Conservation (phyloP, 2,797 vertebrate genomes). For the Halcyon chelicuti region DNA sequence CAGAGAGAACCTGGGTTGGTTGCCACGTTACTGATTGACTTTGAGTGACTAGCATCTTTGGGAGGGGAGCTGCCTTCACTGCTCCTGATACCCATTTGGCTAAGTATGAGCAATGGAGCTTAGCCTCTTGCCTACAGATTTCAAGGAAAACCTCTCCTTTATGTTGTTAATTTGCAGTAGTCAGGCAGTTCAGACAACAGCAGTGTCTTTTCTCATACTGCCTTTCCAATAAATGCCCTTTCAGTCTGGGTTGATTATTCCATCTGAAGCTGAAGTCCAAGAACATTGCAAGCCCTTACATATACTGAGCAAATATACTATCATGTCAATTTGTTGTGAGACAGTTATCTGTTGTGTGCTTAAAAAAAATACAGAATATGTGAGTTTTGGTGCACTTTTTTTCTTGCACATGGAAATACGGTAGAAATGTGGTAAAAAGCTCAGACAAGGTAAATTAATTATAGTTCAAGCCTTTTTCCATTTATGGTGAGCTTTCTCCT, state of each 20-base stretch:
- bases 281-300: background rate
- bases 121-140: background rate
- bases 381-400: background rate
- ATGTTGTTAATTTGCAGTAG: background rate
- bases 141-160: constrained; percentile 1
- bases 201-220: background rate
- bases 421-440: constrained; percentile 28
- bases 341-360: background rate
- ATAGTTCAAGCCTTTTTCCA: constrained; percentile 18
- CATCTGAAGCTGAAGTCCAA: background rate
- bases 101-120: background rate
- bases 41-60: background rate
- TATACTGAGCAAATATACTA: background rate
- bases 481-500: constrained; percentile 54
- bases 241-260: background rate
- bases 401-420: background rate
- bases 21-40: background rate
- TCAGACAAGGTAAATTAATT: constrained; percentile 60
- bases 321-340: background rate
- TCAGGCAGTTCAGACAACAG: background rate
- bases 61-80: background rate
- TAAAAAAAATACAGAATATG: background rate
- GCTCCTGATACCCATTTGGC: background rate
- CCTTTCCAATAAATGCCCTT: background rate
- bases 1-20: background rate